Conservation (phyloP, 2,888 invertebrate species). For the Cerastis rubricosa region DNA sequence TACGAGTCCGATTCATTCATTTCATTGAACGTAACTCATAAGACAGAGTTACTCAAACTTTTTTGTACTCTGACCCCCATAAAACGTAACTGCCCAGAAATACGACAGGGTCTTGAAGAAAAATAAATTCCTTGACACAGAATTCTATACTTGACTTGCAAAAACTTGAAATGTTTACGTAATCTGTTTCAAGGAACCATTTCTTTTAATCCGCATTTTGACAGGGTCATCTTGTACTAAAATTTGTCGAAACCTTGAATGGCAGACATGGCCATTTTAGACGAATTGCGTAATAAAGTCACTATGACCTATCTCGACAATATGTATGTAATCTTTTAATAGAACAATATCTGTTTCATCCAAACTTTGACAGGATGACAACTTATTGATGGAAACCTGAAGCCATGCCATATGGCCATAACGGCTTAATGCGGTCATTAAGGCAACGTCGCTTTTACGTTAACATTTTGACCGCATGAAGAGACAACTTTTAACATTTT, state of each 20-base stretch:
- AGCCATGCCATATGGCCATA: background rate
- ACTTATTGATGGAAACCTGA: background rate
- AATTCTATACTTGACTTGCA: background rate
- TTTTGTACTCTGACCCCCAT: background rate
- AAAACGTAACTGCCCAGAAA: background rate
- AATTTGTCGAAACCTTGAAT: background rate
- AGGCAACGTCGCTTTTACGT: too few relatives aligned
- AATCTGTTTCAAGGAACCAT: background rate
- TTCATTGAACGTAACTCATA: too few relatives aligned
- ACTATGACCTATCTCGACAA: background rate
- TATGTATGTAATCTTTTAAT: background rate
- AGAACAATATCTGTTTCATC: background rate
- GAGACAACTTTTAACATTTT: too few relatives aligned
- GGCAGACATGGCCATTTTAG: background rate
- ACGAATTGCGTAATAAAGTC: background rate
- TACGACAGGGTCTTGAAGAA: background rate
- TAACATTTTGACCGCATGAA: too few relatives aligned
- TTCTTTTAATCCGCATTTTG: conserved; percentile 4
- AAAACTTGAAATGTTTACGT: background rate
- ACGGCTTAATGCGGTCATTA: background rate
- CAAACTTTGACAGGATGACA: background rate
- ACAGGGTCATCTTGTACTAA: background rate
- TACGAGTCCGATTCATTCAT: too few relatives aligned
- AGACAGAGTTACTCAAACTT: conserved; percentile 16
- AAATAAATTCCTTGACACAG: background rate